Evolutionary conservation across 1,140 invertebrate species (phyloP).

Genomic region (Drosophila rufa): DNA sequence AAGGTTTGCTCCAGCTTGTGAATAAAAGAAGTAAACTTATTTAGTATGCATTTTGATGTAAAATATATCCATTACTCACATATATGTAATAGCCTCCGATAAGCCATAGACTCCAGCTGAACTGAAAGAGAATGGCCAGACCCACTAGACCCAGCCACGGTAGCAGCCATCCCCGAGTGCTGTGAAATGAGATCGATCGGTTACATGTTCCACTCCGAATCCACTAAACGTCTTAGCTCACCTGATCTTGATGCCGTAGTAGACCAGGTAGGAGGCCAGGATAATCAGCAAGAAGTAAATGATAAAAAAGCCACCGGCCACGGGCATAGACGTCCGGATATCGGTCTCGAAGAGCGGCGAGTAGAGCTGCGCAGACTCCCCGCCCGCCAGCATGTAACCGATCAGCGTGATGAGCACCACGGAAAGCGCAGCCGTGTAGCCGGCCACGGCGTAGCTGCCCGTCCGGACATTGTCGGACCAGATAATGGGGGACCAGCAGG

Average conservation of each 20-base stretch:
- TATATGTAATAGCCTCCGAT: constrained; percentile 95
- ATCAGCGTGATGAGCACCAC: constrained; percentile 91
- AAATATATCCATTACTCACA: constrained; percentile 87
- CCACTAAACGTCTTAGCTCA: constrained; percentile 48
- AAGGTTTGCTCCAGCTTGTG: constrained; percentile 91
- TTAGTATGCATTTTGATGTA: background rate
- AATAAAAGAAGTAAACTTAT: constrained; percentile 38
- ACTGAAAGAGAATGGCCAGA: constrained; percentile 90
- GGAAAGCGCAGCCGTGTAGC: constrained; percentile 91
- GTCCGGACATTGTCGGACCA: constrained; percentile 92
- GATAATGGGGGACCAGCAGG: constrained; percentile 94
- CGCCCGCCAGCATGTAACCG: constrained; percentile 91
- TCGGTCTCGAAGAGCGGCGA: constrained; percentile 95
- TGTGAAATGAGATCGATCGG: constrained; percentile 6
- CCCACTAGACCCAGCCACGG: constrained; percentile 92
- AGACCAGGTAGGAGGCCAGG: constrained; percentile 88
- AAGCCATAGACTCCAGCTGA: constrained; percentile 93
- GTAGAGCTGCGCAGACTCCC: constrained; percentile 94
- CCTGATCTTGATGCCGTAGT: constrained; percentile 85
- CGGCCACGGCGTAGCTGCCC: constrained; percentile 91
- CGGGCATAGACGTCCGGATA: constrained; percentile 90
- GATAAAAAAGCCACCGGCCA: constrained; percentile 90
- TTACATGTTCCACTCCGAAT: rapidly evolving
- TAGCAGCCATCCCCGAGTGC: constrained; percentile 90
- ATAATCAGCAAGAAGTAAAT: constrained; percentile 90